Base-by-base conservation (phyloP, 2,113 vertebrate genomes). In the Pygoscelis antarcticus region DNA sequence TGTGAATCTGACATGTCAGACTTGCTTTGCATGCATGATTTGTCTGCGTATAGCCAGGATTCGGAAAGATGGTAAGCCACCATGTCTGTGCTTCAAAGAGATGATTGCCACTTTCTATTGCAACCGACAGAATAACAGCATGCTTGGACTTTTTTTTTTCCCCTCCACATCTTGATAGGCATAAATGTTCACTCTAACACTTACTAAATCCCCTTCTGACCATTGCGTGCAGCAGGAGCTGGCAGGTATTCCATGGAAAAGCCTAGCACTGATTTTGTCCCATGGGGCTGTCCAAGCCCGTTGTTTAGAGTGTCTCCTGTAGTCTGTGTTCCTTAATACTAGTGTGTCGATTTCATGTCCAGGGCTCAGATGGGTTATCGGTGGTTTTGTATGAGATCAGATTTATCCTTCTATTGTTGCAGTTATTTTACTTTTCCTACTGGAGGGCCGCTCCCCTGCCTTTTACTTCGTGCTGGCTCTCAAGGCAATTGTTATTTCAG, bases 341-440 rank as follows among this genome's bases (percentile, higher is more conserved):
- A 51, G 18, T 0, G 3, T 65, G 66, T 83, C 0, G 0, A 16
- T 87, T 94, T 85, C 55, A 40, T 2, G 17, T 65, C 26, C 55
- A 47, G 62, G 55, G 65, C 66, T 91, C 49, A 68, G 61, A 84
- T 79, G 78, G 11, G 44, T 90, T 96, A 62, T 91, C 0, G 0
- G 65, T 92, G 77, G 5, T 91, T 92, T 81, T 58, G n/a, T 75
- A 40, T 6, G 19, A 89, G 87, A 65, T 96, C 83, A 80, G 74
- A 72, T 95, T 96, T 96, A 62, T 90, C 81, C 58, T 94, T 69
- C 52, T 83, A 76, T 91, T 95, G 62, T 93, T 93, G 87, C 66
- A 85, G 70, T 83, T 93, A 54, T 58, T 92, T 96, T 64, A 69
- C 74, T 92, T 96, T 96, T 89, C 77, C 74, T 95, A 47, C 65